Base-by-base conservation (phyloP, 2,113 vertebrate genomes). In the Paratilapia polleni region DNA sequence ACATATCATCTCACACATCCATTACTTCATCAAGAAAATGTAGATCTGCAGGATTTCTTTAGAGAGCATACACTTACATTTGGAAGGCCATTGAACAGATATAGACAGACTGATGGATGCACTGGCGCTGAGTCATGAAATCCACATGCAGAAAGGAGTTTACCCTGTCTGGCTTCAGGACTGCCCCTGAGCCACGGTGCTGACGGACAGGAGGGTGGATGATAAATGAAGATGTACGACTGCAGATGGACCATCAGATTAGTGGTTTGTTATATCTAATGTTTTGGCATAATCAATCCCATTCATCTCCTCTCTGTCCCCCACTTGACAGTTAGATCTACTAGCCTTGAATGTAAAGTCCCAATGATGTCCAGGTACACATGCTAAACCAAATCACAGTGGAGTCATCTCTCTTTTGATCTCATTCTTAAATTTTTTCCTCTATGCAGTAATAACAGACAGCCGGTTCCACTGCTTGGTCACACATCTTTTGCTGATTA, bases 161-260 rank as follows among this genome's bases (percentile, higher is more conserved):
- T 52, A 83, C 64, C 88, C 85, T 34, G 85, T 86, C 70, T 86
- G 88, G 82, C 85, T 93, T 84, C 88, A 57, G 70, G 80, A 80
- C 84, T 84, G 91, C 78, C 88, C 84, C 85, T 74, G 85, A 92
- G 91, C 91, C 80, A 31, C 10, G 19, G 87, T 63, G 91, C 81
- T 94, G 95, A 96, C 54, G 89, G 91, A 89, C 81, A 84, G 81
- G 81, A 93, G 61, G 78, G 62, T 66, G 92, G 82, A 92, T 95
- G 96, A 96, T 95, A 88, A 92, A 96, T 96, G 95, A 95, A 95
- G 96, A 96, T 92, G 91, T 92, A 96, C 77, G 93, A 92, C 92
- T 89, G 88, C 90, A 94, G 94, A 94, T 92, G 87, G 93, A 94
- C 94, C 94, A 93, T 92, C 90, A 95, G 95, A 95, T 96, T 95